These are phyloP conservation scores for Mirounga angustirostris DNA, from an alignment of 2,113 vertebrate genomes.

Conservation along the genomic window DNA sequence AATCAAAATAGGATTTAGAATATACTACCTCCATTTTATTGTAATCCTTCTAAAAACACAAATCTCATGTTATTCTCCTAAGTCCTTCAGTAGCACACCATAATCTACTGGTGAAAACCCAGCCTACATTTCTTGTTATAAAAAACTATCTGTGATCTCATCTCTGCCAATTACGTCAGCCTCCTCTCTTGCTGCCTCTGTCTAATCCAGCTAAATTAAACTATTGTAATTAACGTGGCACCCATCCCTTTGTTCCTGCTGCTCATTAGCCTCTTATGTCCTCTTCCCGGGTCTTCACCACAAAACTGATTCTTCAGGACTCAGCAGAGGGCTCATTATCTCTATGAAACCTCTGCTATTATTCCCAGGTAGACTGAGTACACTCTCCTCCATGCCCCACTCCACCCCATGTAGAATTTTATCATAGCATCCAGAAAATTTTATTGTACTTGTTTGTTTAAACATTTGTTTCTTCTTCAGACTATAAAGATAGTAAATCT, in stretches of 20 bases:
- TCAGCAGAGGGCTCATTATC: background rate
- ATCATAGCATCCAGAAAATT: background rate
- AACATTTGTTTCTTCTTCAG: background rate
- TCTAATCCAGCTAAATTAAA: background rate
- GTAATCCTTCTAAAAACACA: background rate
- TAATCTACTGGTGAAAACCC: background rate
- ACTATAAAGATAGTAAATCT: background rate
- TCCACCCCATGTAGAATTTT: background rate
- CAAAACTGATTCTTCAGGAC: background rate
- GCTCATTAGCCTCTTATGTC: background rate
- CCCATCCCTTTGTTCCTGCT: background rate
- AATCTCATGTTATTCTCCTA: background rate
- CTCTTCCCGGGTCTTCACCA: background rate
- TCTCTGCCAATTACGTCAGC: background rate
- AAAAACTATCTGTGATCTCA: background rate
- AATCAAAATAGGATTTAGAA: background rate
- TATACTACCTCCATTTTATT: background rate
- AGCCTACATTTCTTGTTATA: background rate
- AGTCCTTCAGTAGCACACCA: background rate
- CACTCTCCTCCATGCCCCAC: accelerated
- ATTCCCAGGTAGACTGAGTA: too few relatives aligned
- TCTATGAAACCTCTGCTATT: background rate
- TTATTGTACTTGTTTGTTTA: background rate
- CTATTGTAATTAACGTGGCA: background rate
- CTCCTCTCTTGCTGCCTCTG: background rate